Conservation (phyloP, 2,888 invertebrate species). For the Amiota communis region DNA sequence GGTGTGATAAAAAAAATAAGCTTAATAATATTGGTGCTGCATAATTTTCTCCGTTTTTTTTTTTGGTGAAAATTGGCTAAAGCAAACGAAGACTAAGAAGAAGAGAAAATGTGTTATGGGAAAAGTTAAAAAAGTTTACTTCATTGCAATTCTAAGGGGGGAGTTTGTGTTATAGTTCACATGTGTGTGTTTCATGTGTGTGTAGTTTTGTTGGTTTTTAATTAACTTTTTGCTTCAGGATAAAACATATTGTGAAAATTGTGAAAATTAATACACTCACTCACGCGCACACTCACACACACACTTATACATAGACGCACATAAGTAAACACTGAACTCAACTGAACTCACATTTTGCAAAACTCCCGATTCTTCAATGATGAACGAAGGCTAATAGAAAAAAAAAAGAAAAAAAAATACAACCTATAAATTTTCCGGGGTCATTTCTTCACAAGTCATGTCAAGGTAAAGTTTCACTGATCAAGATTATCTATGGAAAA, state of each 20-base stretch:
- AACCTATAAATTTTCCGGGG: no score
- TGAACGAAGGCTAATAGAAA: no score
- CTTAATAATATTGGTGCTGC: constrained; percentile 10
- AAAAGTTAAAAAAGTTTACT: constrained; percentile 33
- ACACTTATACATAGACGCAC: constrained; percentile 6
- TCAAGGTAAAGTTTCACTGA: no score
- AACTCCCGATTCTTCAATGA: not conserved
- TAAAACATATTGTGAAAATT: constrained; percentile 71
- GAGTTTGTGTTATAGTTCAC: constrained; percentile 22
- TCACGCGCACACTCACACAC: constrained; percentile 30
- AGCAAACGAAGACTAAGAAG: constrained; percentile 19
- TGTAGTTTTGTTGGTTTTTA: constrained; percentile 73
- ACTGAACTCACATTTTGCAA: no score
- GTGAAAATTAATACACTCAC: constrained; percentile 67
- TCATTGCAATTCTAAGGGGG: not conserved
- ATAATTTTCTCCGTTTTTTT: constrained; percentile 6
- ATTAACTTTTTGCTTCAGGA: constrained; percentile 73
- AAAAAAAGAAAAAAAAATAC: no score
- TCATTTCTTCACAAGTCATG: no score
- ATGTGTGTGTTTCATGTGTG: constrained; percentile 23
- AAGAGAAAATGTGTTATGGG: not conserved
- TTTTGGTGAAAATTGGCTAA: constrained; percentile 4
- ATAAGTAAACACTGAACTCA: not conserved
- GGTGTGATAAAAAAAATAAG: not conserved
- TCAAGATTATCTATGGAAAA: no score